phyloP scores from a whole-genome alignment of 2,113 vertebrate genomes.

The Collichthys lucidus region DNA sequence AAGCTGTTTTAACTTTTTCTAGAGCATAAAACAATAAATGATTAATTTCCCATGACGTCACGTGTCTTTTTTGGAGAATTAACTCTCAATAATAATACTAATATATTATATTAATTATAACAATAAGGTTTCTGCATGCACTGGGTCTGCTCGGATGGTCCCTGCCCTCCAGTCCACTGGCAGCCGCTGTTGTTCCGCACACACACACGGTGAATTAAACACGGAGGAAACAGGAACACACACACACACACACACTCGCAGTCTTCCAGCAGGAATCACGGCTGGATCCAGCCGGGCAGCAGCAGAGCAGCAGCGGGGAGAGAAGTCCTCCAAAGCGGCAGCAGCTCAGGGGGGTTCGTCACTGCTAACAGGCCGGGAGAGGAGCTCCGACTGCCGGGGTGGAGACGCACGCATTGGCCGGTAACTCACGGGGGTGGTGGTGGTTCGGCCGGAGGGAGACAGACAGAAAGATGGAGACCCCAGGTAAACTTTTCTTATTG shows the following conservation, averaged over 20 bases:
- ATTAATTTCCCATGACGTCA: too few species aligned
- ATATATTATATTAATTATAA: too few species aligned
- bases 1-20: too few species aligned
- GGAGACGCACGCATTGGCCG: not conserved
- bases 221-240: slow-evolving; percentile 65
- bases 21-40: too few species aligned
- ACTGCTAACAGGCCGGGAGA: not conserved
- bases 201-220: not conserved
- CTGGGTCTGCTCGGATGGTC: too few species aligned
- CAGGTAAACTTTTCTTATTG: slow-evolving; percentile 74
- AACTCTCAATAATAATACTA: too few species aligned
- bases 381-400: not conserved
- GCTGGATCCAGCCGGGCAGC: not conserved
- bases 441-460: not conserved
- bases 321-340: not conserved
- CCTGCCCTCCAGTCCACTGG: slow-evolving; percentile 48
- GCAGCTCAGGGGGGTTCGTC: not conserved
- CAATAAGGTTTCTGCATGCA: too few species aligned
- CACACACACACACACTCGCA: not conserved
- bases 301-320: not conserved
- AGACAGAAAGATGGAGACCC: slow-evolving; percentile 49
- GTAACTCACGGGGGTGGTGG: not conserved
- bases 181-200: slow-evolving; percentile 36
- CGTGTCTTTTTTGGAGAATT: too few species aligned
- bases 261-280: not conserved